Evolutionary conservation across 1,140 invertebrate species (phyloP).

Genomic region (Rhynchophorus ferrugineus): DNA sequence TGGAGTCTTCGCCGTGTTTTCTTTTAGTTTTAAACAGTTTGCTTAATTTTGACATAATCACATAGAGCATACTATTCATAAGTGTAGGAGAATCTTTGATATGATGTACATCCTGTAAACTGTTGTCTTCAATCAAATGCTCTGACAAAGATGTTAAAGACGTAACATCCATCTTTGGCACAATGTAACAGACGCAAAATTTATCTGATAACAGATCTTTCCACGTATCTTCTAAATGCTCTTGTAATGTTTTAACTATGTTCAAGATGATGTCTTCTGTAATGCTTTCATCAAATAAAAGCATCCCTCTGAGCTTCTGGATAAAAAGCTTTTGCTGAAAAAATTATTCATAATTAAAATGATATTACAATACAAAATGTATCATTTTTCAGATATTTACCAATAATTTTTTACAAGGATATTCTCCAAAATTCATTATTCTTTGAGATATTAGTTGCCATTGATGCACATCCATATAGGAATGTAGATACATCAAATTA

Average conservation of each 20-base stretch:
- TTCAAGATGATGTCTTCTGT: constrained; percentile 26
- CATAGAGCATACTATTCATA: constrained; percentile 19
- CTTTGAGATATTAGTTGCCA: constrained; percentile 37
- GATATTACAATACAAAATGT: no score
- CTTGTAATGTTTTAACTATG: constrained; percentile 24
- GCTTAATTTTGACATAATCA: constrained; percentile 27
- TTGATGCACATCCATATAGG: constrained; percentile 32
- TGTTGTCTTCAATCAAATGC: constrained; percentile 15
- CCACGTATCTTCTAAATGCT: constrained; percentile 28
- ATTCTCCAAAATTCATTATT: constrained; percentile 38
- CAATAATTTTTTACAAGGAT: constrained; percentile 34
- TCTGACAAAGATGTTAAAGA: constrained; percentile 14
- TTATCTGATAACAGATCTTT: constrained; percentile 28
- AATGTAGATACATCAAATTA: constrained; percentile 34
- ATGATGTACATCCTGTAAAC: constrained; percentile 5
- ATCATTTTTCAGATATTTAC: no score
- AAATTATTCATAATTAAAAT: no score
- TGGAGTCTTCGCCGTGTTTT: constrained; percentile 23
- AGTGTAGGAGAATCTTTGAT: constrained; percentile 22
- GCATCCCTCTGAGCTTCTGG: constrained; percentile 32
- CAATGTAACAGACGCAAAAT: constrained; percentile 28
- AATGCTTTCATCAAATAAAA: constrained; percentile 28
- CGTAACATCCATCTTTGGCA: constrained; percentile 27
- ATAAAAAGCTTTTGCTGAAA: constrained; percentile 35
- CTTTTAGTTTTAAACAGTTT: constrained; percentile 25